Percentiles rank a stretch among this genome's conserved stretches.
Evolutionary conservation across 2,888 invertebrate species (phyloP).

Genomic region (Luperina nickerlii): DNA sequence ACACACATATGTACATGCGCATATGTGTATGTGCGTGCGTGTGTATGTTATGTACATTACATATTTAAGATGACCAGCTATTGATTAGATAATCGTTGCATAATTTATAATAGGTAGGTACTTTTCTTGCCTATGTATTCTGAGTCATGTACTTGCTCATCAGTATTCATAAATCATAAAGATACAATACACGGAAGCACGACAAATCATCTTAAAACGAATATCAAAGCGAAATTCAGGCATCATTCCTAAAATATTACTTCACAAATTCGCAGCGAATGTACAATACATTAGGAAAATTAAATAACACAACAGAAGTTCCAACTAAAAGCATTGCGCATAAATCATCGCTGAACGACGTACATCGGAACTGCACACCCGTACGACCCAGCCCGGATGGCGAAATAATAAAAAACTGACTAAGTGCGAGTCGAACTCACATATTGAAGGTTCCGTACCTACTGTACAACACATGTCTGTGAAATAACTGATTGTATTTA

Average conservation of each 20-base stretch:
- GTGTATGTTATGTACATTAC: no score
- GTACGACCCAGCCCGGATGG: constrained; percentile 16
- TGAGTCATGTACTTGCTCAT: neutral
- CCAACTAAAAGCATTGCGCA: constrained; percentile 56
- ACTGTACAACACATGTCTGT: neutral
- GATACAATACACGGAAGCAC: neutral
- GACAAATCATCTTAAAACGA: constrained; percentile 20
- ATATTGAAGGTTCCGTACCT: neutral
- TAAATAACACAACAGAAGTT: constrained; percentile 53
- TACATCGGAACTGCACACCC: constrained; percentile 38
- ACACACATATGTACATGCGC: no score
- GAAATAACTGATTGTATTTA: neutral
- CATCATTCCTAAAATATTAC: constrained; percentile 37
- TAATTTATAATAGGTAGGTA: neutral
- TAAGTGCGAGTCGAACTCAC: neutral
- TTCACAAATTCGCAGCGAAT: constrained; percentile 31
- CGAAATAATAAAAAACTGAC: constrained; percentile 46
- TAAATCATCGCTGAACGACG: constrained; percentile 54
- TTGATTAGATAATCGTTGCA: neutral
- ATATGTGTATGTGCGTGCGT: no score
- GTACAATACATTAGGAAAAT: constrained; percentile 55
- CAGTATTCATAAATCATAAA: constrained; percentile 6
- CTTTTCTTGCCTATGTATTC: neutral
- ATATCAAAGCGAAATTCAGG: constrained; percentile 28
- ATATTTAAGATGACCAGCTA: no score